Evolutionary conservation across 2,113 vertebrate genomes (phyloP), one percentile per base, ranked within the genome.

Genomic region (Gambusia affinis): DNA sequence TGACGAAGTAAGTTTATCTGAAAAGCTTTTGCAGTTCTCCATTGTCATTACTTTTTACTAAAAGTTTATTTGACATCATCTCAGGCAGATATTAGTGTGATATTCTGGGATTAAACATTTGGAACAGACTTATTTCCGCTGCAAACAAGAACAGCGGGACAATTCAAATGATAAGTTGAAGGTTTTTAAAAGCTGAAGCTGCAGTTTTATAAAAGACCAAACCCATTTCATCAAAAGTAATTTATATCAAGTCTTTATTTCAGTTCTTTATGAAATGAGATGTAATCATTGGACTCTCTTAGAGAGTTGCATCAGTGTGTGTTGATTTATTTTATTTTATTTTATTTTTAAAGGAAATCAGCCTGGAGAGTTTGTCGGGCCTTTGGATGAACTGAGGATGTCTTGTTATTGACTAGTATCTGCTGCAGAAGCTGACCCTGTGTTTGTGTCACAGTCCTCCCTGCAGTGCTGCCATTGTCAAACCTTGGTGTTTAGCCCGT

Each of bases 401-500:
- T 27, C 64, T 31, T 30, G 64, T 65, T 11, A 1, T 64, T 62
- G 62, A 60, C 75, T 70, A 11, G 30, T 83, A 51, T 82, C 72
- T 15, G 71, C 14, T 37, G 71, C 75, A 15, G 42, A 8, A 30
- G 67, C 84, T 61, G 75, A 83, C 86, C 76, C 60, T 86, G 78
- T 1, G 80, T 90, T 85, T 84, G 4, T 81, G 81, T 79, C 80
- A 71, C 0, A 35, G 67, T 67, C 82, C 31, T 37, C 60, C 75
- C 68, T 22, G 0, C 24, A 64, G 88, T 72, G 68, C 70, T 78
- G 82, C 85, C 83, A 51, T 64, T 74, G 75, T 78, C 78, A 92
- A 89, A 91, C 88, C 89, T 88, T 88, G 80, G 76, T 35, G 65
- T 27, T 69, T 70, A 37, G 42, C 84, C 84, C 89, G 62, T 89